Conservation (phyloP, 2,888 invertebrate genomes). For the Argyra leucocephala region DNA sequence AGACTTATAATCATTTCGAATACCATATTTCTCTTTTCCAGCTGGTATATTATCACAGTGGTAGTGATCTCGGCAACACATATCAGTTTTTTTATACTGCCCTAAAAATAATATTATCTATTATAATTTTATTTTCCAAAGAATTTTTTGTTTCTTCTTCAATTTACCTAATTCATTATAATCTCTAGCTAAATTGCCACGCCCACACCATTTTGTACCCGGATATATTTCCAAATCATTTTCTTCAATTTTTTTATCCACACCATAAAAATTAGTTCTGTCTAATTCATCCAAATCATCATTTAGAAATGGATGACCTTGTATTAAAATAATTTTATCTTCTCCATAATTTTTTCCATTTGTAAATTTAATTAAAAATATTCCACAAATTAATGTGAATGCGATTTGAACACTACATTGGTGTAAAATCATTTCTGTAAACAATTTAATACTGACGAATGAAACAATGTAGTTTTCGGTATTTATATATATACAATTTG, state of each 20-base stretch:
- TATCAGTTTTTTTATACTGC: slow-evolving; percentile 64
- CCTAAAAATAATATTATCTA: slow-evolving; percentile 56
- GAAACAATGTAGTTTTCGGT: no score
- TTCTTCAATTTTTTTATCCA: neutral
- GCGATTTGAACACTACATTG: no score
- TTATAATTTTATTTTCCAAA: no score
- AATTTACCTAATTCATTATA: slow-evolving; percentile 37
- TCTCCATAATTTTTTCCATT: neutral
- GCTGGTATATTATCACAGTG: slow-evolving; percentile 31
- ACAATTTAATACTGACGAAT: no score
- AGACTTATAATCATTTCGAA: slow-evolving; percentile 25
- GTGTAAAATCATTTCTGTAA: no score
- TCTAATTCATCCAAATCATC: neutral
- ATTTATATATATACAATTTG: no score
- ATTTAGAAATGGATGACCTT: neutral
- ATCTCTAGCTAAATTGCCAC: slow-evolving; percentile 64
- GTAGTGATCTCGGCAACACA: slow-evolving; percentile 76
- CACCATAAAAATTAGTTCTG: neutral
- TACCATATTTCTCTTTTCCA: slow-evolving; percentile 25
- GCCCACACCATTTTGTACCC: slow-evolving; percentile 83
- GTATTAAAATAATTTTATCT: neutral
- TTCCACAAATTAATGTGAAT: no score
- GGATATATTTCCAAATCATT: slow-evolving; percentile 31
- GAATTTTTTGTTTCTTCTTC: no score
- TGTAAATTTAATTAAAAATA: no score